Conservation (phyloP, 2,888 invertebrate genomes). For the Iphiclides podalirius region DNA sequence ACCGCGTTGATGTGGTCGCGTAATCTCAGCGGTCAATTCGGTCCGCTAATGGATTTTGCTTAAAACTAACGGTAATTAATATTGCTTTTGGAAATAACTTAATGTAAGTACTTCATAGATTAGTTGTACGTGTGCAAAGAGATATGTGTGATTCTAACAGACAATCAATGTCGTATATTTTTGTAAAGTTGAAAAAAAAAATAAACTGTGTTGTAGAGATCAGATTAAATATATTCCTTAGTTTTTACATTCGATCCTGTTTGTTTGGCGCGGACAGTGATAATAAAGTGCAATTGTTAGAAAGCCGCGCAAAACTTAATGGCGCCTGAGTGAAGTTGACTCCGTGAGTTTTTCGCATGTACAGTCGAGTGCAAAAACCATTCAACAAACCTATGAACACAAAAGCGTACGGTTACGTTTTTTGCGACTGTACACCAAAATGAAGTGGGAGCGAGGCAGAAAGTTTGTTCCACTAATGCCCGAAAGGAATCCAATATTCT, state of each 20-base stretch:
- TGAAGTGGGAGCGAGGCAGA: neutral
- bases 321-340: too few relatives aligned
- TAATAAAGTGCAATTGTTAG: slow-evolving; percentile 1
- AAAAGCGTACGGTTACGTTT: neutral
- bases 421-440: neutral
- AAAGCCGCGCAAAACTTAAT: too few relatives aligned
- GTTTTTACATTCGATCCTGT: slow-evolving; percentile 4
- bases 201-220: neutral
- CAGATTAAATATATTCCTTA: slow-evolving; percentile 20
- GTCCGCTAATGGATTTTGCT: slow-evolving; percentile 27
- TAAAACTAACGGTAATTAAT: slow-evolving; percentile 28
- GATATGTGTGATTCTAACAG: slow-evolving; percentile 29
- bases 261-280: slow-evolving; percentile 7
- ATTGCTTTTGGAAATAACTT: slow-evolving; percentile 34
- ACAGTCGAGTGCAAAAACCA: too few relatives aligned
- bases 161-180: slow-evolving; percentile 32
- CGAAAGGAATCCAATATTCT: too few relatives aligned
- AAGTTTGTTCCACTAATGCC: too few relatives aligned
- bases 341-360: too few relatives aligned
- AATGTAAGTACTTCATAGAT: slow-evolving; percentile 37
- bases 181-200: slow-evolving; percentile 16
- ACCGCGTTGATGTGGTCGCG: slow-evolving; percentile 13
- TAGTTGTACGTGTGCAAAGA: slow-evolving; percentile 33
- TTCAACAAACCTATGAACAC: too few relatives aligned
- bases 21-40: slow-evolving; percentile 11